These are phyloP conservation scores for Armadillidium nasatum DNA, from an alignment of 1,140 invertebrate species.

Conservation along the genomic window DNA sequence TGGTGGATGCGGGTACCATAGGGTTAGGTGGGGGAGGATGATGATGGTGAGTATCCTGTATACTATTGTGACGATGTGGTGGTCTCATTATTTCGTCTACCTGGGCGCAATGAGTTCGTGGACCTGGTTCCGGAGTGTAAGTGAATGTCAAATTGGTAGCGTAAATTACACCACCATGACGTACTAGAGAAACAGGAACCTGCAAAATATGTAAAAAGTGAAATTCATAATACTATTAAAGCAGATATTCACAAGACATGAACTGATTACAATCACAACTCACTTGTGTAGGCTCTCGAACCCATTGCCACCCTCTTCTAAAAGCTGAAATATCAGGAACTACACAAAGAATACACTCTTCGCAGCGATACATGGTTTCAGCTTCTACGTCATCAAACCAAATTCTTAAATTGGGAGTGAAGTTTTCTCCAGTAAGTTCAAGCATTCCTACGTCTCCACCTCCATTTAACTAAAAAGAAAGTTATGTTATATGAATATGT, in stretches of 20 bases:
- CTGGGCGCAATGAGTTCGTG: constrained; percentile 53
- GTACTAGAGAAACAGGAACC: constrained; percentile 92
- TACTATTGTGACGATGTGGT: constrained; percentile 17
- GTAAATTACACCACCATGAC: constrained; percentile 98
- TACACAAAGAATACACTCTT: too few relatives aligned
- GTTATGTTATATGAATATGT: too few relatives aligned
- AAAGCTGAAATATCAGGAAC: too few relatives aligned
- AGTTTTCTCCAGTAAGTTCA: too few relatives aligned
- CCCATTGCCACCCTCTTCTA: too few relatives aligned
- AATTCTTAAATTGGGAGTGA: too few relatives aligned
- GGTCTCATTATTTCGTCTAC: constrained; percentile 79
- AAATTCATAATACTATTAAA: neutral
- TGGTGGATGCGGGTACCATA: constrained; percentile 31
- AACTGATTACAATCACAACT: constrained; percentile 9
- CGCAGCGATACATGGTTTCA: too few relatives aligned
- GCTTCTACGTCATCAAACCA: too few relatives aligned
- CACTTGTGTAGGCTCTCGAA: constrained; percentile 70
- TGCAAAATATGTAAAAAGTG: constrained; percentile 51
- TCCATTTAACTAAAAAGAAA: constrained; percentile 68
- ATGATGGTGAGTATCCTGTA: constrained; percentile 33
- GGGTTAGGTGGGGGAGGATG: constrained; percentile 39
- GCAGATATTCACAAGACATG: neutral
- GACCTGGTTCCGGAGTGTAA: constrained; percentile 91
- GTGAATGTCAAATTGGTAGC: constrained; percentile 98
- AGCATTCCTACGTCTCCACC: constrained; percentile 97